Evolutionary conservation across 2,797 vertebrate species (phyloP), one percentile per base, ranked within the genome.

Genomic region (Myripristis jacobus): DNA sequence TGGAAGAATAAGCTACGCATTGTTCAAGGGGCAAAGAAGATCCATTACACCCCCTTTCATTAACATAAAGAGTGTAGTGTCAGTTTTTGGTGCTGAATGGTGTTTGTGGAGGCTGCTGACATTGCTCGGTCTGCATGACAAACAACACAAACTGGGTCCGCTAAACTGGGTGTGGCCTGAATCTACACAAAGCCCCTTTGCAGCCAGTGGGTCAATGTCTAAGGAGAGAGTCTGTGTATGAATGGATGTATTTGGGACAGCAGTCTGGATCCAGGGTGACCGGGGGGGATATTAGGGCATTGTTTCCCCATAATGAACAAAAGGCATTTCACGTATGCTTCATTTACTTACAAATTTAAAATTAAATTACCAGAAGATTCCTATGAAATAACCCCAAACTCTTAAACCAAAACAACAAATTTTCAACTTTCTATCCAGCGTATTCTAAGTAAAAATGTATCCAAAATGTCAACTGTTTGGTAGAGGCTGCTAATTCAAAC

Each of bases 141-240:
- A 68, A 83, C 57, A 64, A 83, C 52, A 70, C 66, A 56, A 77
- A 89, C 16, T 79, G 70, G 80, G 70, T 85, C 77, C 66, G 80
- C 61, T 48, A 52, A n/a, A 43, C 62, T 59, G 87, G 87, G 90
- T 84, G 87, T 89, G 88, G 85, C 88, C 88, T 87, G 78, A 67
- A 87, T 89, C 86, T 65, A 69, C 38, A 88, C 87, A 92, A 89
- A 88, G 86, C 48, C 73, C 55, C 80, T 15, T 18, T 11, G 29
- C 19, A 29, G 29, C 31, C 70, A 82, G 79, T 82, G 79, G 87
- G 87, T 89, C 84, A 89, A 46, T 10, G 84, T 82, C 87, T 83
- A 27, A 80, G 87, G 80, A 87, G 59, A 3, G 8, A 44, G 66
- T 83, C 73, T 86, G 79, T 71, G 66, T 44, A 67, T 75, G 72